A percentile compares a stretch with the other conserved stretches of the same genome.
phyloP scores from a whole-genome alignment of 2,888 invertebrate genomes.

The Malthinus seriepunctatus region DNA sequence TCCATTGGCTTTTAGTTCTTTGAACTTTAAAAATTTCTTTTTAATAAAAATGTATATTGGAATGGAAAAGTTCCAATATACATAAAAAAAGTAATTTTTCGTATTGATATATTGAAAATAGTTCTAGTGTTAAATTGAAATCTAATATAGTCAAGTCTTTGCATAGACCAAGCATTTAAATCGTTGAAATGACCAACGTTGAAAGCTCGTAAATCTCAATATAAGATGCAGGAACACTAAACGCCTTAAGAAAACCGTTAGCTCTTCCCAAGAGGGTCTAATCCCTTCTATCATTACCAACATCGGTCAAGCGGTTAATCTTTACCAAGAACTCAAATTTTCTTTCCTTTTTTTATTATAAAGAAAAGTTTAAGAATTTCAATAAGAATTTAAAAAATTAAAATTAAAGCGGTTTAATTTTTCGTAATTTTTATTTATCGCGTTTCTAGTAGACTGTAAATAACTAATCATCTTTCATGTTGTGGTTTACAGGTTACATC shows the following conservation, averaged over 20 bases:
- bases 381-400: too few species aligned
- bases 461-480: too few species aligned
- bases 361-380: constrained; percentile 7
- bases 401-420: neutral
- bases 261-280: constrained; percentile 33
- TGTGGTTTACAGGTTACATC: constrained; percentile 11
- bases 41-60: too few species aligned
- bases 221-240: constrained; percentile 44
- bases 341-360: constrained; percentile 15
- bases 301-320: constrained; percentile 35
- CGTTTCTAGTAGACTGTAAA: constrained; percentile 5
- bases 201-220: constrained; percentile 46
- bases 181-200: constrained; percentile 42
- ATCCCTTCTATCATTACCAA: constrained; percentile 36
- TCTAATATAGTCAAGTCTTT: constrained; percentile 2
- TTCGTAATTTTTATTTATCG: neutral
- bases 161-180: constrained; percentile 6
- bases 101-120: neutral
- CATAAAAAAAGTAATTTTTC: too few species aligned
- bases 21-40: too few species aligned
- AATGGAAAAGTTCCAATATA: too few species aligned
- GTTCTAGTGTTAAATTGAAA: neutral
- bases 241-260: constrained; percentile 32
- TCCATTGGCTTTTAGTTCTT: too few species aligned
- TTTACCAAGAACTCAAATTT: constrained; percentile 25